A percentile compares a stretch with the other conserved stretches of the same genome.
Evolutionary conservation across 1,140 invertebrate species (phyloP).

Genomic region (Bombus consobrinus): DNA sequence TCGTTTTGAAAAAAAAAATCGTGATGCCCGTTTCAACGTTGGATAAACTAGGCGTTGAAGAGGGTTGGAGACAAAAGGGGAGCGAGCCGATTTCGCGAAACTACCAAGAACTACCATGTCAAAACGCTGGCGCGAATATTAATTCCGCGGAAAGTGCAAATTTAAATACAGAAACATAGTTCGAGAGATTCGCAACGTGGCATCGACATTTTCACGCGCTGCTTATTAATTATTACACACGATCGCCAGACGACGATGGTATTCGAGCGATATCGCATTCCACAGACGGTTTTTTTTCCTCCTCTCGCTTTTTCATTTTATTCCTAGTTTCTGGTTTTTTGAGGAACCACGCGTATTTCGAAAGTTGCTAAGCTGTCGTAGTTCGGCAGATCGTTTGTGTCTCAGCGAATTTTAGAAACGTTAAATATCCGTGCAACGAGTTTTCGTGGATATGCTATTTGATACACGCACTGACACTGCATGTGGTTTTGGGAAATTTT

Average conservation of each 20-base stretch:
- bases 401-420: no score
- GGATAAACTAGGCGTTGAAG: no score
- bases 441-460: background rate
- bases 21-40: no score
- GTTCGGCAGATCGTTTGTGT: no score
- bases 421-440: background rate
- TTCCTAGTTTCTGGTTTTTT: background rate
- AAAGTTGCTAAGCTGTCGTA: background rate
- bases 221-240: slow-evolving; percentile 10
- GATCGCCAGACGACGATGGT: no score
- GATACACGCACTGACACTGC: background rate
- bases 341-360: background rate
- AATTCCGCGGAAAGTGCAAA: background rate
- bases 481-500: background rate
- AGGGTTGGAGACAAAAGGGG: no score
- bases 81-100: background rate
- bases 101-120: background rate
- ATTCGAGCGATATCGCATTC: background rate
- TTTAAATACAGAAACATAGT: background rate
- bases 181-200: background rate
- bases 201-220: background rate
- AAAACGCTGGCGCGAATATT: background rate
- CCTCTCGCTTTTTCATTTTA: background rate
- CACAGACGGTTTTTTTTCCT: background rate
- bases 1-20: background rate